Evolutionary conservation across 1,140 invertebrate species (phyloP).

Genomic region (Hyles euphorbiae): DNA sequence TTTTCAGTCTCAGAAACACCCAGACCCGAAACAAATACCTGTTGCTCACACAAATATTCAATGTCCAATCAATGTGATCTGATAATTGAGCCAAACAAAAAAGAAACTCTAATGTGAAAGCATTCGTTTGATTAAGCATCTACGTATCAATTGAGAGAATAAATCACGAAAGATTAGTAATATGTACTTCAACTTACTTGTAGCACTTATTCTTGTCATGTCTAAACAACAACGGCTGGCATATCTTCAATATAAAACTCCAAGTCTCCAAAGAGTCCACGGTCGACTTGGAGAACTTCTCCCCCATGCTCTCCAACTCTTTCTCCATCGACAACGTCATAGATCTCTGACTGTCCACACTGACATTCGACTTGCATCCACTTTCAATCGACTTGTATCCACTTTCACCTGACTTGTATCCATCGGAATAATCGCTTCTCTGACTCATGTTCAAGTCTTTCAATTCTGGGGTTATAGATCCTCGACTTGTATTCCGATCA

Average conservation of each 20-base stretch:
- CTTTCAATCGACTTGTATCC: constrained; percentile 44
- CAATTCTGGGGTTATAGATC: constrained; percentile 53
- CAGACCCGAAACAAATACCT: too few relatives aligned
- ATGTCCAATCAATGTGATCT: too few relatives aligned
- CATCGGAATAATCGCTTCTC: constrained; percentile 28
- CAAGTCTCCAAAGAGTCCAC: constrained; percentile 60
- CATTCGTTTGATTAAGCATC: too few relatives aligned
- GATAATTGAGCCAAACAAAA: too few relatives aligned
- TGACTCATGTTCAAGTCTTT: constrained; percentile 37
- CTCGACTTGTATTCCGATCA: constrained; percentile 25
- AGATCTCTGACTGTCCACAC: constrained; percentile 16
- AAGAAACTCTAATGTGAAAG: too few relatives aligned
- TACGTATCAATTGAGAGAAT: too few relatives aligned
- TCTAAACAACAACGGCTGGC: constrained; percentile 62
- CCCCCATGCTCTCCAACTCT: constrained; percentile 32
- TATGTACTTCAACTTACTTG: constrained; percentile 38
- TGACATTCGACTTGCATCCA: constrained; percentile 35
- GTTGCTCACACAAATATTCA: too few relatives aligned
- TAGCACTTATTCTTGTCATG: constrained; percentile 66
- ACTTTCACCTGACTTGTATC: constrained; percentile 42
- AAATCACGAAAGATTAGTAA: background rate
- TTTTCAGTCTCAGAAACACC: too few relatives aligned
- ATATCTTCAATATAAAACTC: constrained; percentile 65
- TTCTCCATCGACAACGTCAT: constrained; percentile 44
- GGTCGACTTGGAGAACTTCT: constrained; percentile 42